Evolutionary conservation across 2,888 invertebrate species (phyloP), one percentile per base, ranked within the genome.

Genomic region (Strigamia maritima): DNA sequence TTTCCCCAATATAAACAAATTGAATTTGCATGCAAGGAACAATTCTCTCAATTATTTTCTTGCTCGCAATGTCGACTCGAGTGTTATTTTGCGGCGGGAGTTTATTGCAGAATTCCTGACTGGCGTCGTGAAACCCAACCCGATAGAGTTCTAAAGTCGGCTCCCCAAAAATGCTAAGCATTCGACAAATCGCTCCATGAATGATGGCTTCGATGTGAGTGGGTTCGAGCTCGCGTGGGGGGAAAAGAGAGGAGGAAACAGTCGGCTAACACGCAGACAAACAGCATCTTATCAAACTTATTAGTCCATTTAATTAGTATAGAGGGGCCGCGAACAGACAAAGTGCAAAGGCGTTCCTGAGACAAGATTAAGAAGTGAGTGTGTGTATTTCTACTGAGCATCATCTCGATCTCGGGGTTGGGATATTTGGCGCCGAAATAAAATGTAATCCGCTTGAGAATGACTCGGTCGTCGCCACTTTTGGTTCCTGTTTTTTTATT

Each of bases 71-170:
- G 70, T 70, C 28, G 70, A 70, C 28, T 26, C 70, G 70, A 28
- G 28, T 70, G 70, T 70, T 70, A 70, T 70, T 70, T 70, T 70
- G 70, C 70, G 70, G 70, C 12, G 70, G 70, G 70, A 70, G 70
- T 70, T 70, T 70, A 70, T 70, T 70, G 70, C 70, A 70, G 70
- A 70, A 70, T 70, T 70, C 70, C 70, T 70, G 70, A 28, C 70
- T 70, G 70, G 70, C 70, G 70, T 70, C 70, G 70, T 70, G 70
- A 70, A 70, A 70, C 70, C 70, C 70, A 70, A 70, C 14, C 70
- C 70, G 70, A 70, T 70, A 70, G 70, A 70, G 16, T 70, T 70
- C 70, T 26, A 70, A 70, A 70, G 70, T 70, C 70, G 70, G 70
- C 26, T 14, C 28, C 70, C 70, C 70, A 70, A 70, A 70, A 70